Base-by-base conservation (phyloP, 2,888 invertebrate species). In the Trichopria drosophilae region DNA sequence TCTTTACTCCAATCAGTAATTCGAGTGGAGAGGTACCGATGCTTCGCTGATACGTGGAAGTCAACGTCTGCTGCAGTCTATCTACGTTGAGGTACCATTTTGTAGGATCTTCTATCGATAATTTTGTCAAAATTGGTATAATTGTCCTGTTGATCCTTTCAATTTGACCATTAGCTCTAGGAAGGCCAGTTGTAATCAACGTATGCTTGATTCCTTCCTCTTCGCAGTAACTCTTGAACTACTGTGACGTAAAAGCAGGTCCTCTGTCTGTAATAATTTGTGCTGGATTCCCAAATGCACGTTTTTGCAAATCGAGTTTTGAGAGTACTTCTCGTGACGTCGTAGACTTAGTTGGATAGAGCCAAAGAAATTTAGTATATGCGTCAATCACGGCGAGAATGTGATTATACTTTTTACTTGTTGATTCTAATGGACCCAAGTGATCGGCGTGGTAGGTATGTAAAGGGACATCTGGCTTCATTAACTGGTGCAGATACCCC, bases 151-250 rank as follows among this genome's bases (percentile, higher is more conserved):
- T 62, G 1, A 69, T 51, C 12, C 68, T 50, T 34, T 72, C 68
- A 1, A 67, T 67, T 47, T 73, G 71, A 1, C 72, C 71, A 45
- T 73, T 73, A 7, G 68, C 65, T 31, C 71, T 45, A 9, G 74
- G 69, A 4, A 72, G 55, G 4, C 72, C 61, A 3, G 58, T 64
- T 2, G 63, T 63, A 32, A 64, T 70, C 4, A 42, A 28, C 1
- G 63, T 49, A 42, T 70, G 68, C 24, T 64, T 45, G 18, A 76
- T 73, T 0, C 56, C 55, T 45, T 74, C 67, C 1, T 58, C 57
- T n/a, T 57, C 20, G 54, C 73, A 72, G 49, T 72, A 75, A 1
- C 66, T 53, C 48, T 57, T 19, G 42, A 75, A 76, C 3, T 66
- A 65, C 10, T 59, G 5, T 1, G 44, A 34, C 4, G 46, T 46